Evolutionary conservation across 2,113 vertebrate genomes (phyloP), one percentile per base, ranked within the genome.

Genomic region (Mola mola): DNA sequence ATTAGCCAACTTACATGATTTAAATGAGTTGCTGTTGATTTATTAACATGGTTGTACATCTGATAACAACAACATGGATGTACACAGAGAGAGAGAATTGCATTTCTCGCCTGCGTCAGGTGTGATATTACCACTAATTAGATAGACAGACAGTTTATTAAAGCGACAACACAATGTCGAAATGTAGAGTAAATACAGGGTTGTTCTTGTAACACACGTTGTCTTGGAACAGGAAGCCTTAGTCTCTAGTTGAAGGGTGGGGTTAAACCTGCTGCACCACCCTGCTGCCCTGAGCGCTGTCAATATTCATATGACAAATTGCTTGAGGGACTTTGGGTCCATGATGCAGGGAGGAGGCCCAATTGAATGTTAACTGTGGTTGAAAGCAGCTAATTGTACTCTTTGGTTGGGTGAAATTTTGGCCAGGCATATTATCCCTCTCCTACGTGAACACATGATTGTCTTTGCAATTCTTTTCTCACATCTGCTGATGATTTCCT

Each of bases 221-320:
- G n/a, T n/a, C 28, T 11, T 17, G 3, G 49, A 20, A 21, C 8
- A 28, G 17, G 15, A 38, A 53, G 11, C 16, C 16, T 9, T 9
- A 24, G 16, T 3, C 3, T 29, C 8, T 2, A 13, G 33, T 3
- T 48, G 13, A 41, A 13, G 15, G 25, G 11, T 0, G 4, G 33
- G 9, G 7, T 22, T 34, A 17, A 46, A 37, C 44, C n/a, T 31
- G 16, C 24, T 47, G 4, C 21, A 51, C 28, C 16, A 21, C 26
- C 22, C 6, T 16, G 38, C 22, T 64, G 53, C 65, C 33, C 68
- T 22, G 25, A 52, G 59, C 65, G 61, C 22, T 26, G 43, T 77
- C 22, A 44, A 28, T 49, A 57, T 76, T 55, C 61, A 58, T 75
- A 58, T 58, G 64, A 48, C n/a, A 79, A 77, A 82, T 74, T 76